Base-by-base conservation (phyloP, 2,888 invertebrate genomes). In the Lepetodrilus schrolli region DNA sequence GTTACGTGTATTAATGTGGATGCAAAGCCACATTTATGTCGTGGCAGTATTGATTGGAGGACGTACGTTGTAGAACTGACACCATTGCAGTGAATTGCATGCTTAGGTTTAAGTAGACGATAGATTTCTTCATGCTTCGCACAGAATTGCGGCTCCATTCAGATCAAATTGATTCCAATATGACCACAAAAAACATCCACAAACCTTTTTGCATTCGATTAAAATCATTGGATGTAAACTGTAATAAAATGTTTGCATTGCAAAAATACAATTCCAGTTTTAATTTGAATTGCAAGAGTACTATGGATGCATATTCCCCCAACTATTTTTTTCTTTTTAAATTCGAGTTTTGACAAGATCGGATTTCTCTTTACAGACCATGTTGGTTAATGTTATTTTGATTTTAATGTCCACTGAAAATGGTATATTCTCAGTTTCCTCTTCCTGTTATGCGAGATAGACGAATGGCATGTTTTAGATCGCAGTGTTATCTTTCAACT, bases 1-100 rank as follows among this genome's bases (percentile, higher is more conserved):
- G 34, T 58, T 58, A 30, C 26, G 26, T 51, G 51, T 51, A 51
- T 51, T 51, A 26, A 58, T 17, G 13, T 58, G 58, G 34, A 30
- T 17, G 58, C 17, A 58, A 58, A 23, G n/a, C 34, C 58, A 58
- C 26, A 34, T 58, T 58, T 58, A 17, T 30, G 26, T 10, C n/a
- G 1, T 7, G n/a, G 58, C 34, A 58, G 30, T n/a, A 34, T 34
- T 30, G 58, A 58, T 58, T 58, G 30, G 7, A 17, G 13, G 17
- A 34, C 13, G 30, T 58, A 58, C 34, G 30, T 30, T 34, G 8
- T 26, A 58, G 30, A 58, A 30, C 26, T 23, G 30, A 30, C 34
- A 58, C 30, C 26, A 26, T 58, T 30, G n/a, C 13, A 17, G 43
- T 43, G 13, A 10, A 43, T 17, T 13, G 17, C 13, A 4, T 17